Conservation (phyloP, 2,797 vertebrate species). For the Clarias fuscus region DNA sequence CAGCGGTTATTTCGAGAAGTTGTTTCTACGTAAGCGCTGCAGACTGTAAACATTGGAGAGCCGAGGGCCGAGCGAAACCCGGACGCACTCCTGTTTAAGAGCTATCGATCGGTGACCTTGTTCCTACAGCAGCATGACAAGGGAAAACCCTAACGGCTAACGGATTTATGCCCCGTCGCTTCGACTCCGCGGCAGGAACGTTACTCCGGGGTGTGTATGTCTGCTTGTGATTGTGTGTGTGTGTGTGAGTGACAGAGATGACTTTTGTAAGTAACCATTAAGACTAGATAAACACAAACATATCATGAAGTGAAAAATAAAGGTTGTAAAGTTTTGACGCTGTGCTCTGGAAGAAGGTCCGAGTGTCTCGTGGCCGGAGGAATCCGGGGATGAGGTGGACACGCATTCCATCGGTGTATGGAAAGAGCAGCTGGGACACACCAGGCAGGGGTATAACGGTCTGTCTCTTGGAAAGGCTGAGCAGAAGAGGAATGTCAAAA, state of each 20-base stretch:
- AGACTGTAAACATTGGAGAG: conserved; percentile 30
- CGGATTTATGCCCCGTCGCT: conserved; percentile 37
- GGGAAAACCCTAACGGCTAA: conserved; percentile 2
- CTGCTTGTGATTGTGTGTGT: conserved; percentile 2
- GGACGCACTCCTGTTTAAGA: conserved; percentile 53
- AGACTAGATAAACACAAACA: not conserved
- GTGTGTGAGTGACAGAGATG: not conserved
- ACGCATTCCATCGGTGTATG: conserved; percentile 33
- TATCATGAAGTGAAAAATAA: not conserved
- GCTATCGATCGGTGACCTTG: conserved; percentile 66
- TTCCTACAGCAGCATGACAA: conserved; percentile 50
- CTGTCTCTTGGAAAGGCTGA: conserved; percentile 22
- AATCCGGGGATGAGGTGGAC: not conserved
- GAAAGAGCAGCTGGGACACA: conserved; percentile 33
- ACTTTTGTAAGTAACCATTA: not conserved
- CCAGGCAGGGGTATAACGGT: conserved; percentile 17
- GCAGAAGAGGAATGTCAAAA: conserved; percentile 13
- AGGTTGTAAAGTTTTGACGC: not conserved
- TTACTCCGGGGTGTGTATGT: not conserved
- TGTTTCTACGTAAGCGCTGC: conserved; percentile 29
- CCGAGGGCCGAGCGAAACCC: conserved; percentile 31
- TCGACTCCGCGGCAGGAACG: not conserved
- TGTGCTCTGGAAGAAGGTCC: not conserved
- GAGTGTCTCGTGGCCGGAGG: not conserved
- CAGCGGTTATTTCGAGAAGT: conserved; percentile 29